Percentiles rank a stretch among this genome's conserved stretches.
Evolutionary conservation across 2,113 vertebrate genomes (phyloP).

Genomic region (Zeus faber): DNA sequence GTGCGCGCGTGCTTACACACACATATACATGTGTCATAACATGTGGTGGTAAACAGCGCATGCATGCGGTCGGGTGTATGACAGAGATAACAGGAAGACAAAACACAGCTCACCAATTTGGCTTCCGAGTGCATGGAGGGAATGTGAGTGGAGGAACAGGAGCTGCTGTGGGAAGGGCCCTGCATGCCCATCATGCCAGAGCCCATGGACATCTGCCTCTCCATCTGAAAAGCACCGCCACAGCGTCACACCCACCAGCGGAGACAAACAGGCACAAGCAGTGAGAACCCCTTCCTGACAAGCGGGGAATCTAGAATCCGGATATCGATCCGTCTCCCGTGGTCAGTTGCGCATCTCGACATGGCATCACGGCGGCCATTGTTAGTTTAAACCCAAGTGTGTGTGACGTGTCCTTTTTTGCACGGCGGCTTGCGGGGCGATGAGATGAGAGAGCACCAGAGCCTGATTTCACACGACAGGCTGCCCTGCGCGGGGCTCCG

Average conservation of each 20-base stretch:
- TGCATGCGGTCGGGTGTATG: background rate
- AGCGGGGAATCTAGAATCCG: too few species aligned
- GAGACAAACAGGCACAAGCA: too few species aligned
- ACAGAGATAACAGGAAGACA: background rate
- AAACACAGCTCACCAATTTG: conserved; percentile 86
- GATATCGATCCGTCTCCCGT: background rate
- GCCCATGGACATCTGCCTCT: conserved; percentile 98
- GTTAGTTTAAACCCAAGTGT: too few species aligned
- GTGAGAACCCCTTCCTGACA: background rate
- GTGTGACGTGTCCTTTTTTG: background rate
- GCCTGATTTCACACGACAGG: conserved; percentile 59
- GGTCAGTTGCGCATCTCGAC: too few species aligned
- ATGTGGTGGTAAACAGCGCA: too few species aligned
- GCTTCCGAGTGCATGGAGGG: conserved; percentile 97
- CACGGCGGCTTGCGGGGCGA: background rate
- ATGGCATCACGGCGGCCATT: too few species aligned
- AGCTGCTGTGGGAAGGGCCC: conserved; percentile 88
- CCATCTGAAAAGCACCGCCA: conserved; percentile 82
- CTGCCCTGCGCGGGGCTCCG: conserved; percentile 51
- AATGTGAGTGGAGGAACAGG: conserved; percentile 93
- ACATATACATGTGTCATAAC: background rate
- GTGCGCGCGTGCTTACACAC: conserved; percentile 7
- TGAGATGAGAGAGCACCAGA: conserved; percentile 46
- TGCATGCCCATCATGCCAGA: conserved; percentile 98
- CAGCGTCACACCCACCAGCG: conserved; percentile 21